These are phyloP conservation scores for Heliangelus exortis DNA, from an alignment of 2,797 vertebrate genomes.

Conservation along the genomic window DNA sequence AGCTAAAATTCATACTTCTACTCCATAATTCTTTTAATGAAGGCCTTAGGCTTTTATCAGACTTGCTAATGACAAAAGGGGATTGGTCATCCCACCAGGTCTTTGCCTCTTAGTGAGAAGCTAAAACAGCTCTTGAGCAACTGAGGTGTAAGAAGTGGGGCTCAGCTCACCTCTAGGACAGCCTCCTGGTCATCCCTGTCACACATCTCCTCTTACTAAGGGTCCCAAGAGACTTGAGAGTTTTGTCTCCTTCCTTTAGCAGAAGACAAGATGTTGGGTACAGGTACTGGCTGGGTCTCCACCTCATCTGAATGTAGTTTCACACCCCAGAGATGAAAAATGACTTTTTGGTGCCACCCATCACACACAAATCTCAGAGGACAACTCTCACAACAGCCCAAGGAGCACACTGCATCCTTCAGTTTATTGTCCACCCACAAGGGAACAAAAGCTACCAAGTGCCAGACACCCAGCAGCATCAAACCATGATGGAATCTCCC, in stretches of 20 bases:
- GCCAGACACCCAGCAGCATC: not conserved
- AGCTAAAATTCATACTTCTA: not conserved
- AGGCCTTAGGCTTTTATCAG: not conserved
- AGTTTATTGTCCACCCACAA: not conserved
- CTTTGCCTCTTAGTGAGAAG: fast-evolving
- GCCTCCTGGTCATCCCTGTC: not conserved
- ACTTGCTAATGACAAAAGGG: not conserved
- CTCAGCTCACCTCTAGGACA: not conserved
- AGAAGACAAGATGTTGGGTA: fast-evolving
- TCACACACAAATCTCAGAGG: not conserved
- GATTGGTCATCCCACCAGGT: fast-evolving
- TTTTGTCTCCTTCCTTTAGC: not conserved
- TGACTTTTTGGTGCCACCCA: not conserved
- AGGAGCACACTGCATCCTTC: not conserved
- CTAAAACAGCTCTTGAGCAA: not conserved
- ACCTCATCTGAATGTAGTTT: fast-evolving
- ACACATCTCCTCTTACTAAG: not conserved
- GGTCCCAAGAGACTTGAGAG: not conserved
- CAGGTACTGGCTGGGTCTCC: not conserved
- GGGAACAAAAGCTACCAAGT: not conserved
- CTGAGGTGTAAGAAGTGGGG: fast-evolving
- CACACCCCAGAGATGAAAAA: not conserved
- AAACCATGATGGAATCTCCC: too few species aligned
- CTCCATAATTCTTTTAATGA: not conserved
- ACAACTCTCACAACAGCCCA: not conserved